Evolutionary conservation across 1,140 invertebrate species (phyloP), one percentile per base, ranked within the genome.

Genomic region (Drosophila ercepeae): DNA sequence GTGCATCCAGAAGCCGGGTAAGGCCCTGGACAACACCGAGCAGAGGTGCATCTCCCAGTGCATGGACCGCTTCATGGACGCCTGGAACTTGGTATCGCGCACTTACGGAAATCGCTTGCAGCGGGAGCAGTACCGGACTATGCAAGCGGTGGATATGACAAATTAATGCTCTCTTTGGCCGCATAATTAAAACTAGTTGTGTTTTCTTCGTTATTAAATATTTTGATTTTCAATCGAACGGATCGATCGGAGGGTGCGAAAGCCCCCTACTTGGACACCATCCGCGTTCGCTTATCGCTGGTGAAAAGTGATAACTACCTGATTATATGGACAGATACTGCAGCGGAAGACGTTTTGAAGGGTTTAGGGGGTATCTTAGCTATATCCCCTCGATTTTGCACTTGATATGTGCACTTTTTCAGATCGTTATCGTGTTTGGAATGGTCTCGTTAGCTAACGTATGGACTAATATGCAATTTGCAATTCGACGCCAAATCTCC

Each of bases 1-100:
- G 91, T 99, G 98, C 92, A 95, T 99, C 69, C 91, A 91, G 32
- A 98, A 97, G 91, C 98, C 98, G 13, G 98, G 98, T 9, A 95
- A 95, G n/a, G 94, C 95, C 6, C 91, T 99, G 73, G 97, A 97
- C 92, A 97, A 93, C 92, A 96, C 96, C 3, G 97, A 99, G 94
- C 97, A 98, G 93, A 98, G 98, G 94, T 99, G 98, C 92, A 94
- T 99, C 70, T 96, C 97, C 1, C 98, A 98, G 96, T 99, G 97
- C 91, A 98, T 98, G 97, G 98, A 99, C 91, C 94, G 98, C 75
- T 99, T 98, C 92, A 97, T 99, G 95, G 98, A 99, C 91, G 94
- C 97, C 9, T 98, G 96, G 94, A 97, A 97, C 92, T 92, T 97
- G 41, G 96, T 98, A 21, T 97, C 96, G n/a, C 94, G 94, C 91